phyloP scores from a whole-genome alignment of 1,140 invertebrate genomes.

The Sesamia nonagrioides region DNA sequence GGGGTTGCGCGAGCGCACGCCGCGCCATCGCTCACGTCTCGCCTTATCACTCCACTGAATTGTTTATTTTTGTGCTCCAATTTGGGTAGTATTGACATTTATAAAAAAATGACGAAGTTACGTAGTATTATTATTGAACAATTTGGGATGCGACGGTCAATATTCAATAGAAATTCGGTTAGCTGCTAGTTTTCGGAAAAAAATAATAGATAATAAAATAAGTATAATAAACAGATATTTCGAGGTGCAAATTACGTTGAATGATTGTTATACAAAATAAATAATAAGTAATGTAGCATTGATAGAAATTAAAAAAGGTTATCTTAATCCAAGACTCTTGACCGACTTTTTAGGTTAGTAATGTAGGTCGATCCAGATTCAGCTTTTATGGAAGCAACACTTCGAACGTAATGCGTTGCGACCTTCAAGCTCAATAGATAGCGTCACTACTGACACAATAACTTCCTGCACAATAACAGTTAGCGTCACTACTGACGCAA shows the following conservation, averaged over 20 bases:
- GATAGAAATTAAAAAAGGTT: constrained; percentile 13
- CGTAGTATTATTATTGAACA: neutral
- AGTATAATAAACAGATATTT: neutral
- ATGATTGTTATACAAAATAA: neutral
- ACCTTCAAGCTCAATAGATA: neutral
- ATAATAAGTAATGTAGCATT: neutral
- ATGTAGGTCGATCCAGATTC: neutral
- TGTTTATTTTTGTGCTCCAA: constrained; percentile 34
- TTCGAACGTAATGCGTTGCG: neutral
- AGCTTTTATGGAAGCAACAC: neutral
- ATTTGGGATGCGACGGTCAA: constrained; percentile 6
- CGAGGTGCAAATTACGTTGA: neutral
- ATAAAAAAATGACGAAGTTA: neutral
- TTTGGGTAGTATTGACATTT: constrained; percentile 48
- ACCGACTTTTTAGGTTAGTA: neutral
- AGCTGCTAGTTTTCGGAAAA: no score
- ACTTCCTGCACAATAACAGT: neutral
- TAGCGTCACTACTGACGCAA: neutral
- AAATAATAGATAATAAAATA: neutral
- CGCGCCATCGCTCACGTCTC: neutral
- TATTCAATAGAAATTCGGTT: neutral
- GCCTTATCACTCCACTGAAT: constrained; percentile 3
- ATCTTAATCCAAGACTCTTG: neutral
- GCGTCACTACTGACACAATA: neutral
- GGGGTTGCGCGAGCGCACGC: neutral